A percentile compares a stretch with the other conserved stretches of the same genome.
phyloP scores from a whole-genome alignment of 1,140 invertebrate genomes.

The Ceratina australensis region DNA sequence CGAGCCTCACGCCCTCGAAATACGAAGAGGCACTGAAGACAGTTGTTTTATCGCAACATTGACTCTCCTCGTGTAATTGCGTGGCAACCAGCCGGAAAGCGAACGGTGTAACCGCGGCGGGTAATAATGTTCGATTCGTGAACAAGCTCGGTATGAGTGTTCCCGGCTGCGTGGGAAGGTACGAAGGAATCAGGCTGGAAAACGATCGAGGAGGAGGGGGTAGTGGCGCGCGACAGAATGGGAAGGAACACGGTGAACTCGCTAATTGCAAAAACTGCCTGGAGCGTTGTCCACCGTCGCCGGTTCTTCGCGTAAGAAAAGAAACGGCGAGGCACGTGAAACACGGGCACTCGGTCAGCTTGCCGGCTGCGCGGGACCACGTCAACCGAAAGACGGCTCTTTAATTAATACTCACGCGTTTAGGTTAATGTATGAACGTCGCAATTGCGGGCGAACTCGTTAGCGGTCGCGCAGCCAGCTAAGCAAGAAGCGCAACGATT shows the following conservation, averaged over 20 bases:
- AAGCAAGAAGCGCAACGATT: too few species aligned
- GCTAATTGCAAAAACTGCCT: conserved; percentile 67
- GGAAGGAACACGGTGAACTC: conserved; percentile 37
- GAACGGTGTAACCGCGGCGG: conserved; percentile 16
- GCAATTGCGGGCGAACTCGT: not conserved
- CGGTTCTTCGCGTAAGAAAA: conserved; percentile 3
- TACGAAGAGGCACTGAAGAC: too few species aligned
- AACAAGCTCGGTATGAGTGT: conserved; percentile 34
- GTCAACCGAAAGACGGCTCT: not conserved
- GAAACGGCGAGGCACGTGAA: conserved; percentile 13
- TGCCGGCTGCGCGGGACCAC: too few species aligned
- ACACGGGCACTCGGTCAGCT: conserved; percentile 12
- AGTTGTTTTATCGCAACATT: too few species aligned
- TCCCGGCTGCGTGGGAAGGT: not conserved
- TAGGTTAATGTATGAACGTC: not conserved
- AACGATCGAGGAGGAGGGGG: conserved; percentile 15
- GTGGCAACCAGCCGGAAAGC: conserved; percentile 11
- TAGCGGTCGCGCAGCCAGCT: too few species aligned
- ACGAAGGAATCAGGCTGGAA: conserved; percentile 31
- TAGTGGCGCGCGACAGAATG: not conserved
- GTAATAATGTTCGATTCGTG: conserved; percentile 35
- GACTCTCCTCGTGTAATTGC: conserved; percentile 8
- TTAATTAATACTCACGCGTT: conserved; percentile 21
- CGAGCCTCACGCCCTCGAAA: too few species aligned
- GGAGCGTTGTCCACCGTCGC: conserved; percentile 25